phyloP scores from a whole-genome alignment of 2,888 invertebrate genomes.

The Polymixis flavicincta region DNA sequence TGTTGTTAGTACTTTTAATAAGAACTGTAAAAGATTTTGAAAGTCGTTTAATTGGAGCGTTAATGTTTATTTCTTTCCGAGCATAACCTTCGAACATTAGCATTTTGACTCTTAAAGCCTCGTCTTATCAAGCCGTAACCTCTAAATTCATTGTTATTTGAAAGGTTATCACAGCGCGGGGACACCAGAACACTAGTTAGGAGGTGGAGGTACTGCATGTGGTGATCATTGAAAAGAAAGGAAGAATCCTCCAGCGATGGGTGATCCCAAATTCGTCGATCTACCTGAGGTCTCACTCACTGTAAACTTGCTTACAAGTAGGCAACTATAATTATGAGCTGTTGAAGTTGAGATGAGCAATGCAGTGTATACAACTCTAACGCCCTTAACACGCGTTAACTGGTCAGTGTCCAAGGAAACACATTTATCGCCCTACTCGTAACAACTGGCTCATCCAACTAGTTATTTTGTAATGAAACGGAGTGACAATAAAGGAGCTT shows the following conservation, averaged over 20 bases:
- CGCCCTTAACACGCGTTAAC: conserved; percentile 3
- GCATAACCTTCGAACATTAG: neutral
- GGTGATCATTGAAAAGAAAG: neutral
- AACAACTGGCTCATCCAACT: neutral
- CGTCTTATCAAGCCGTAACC: neutral
- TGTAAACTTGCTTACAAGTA: neutral
- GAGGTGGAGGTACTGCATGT: too few relatives aligned
- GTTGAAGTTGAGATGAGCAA: conserved; percentile 10
- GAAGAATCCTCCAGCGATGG: neutral
- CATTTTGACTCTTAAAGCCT: neutral
- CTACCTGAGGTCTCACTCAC: neutral
- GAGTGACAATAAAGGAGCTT: neutral
- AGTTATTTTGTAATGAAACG: conserved; percentile 1
- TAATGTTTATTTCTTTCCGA: neutral
- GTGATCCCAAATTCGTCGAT: neutral
- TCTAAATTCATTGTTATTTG: neutral
- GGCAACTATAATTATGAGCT: neutral
- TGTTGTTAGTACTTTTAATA: conserved; percentile 18
- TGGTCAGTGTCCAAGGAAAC: conserved; percentile 15
- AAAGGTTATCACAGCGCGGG: neutral
- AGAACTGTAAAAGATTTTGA: conserved; percentile 4
- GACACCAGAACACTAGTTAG: too few relatives aligned
- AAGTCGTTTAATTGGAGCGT: neutral
- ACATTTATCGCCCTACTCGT: neutral
- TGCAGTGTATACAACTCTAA: conserved; percentile 9